Evolutionary conservation across 2,888 invertebrate genomes (phyloP).

Genomic region (Kryphioiulus occultus): DNA sequence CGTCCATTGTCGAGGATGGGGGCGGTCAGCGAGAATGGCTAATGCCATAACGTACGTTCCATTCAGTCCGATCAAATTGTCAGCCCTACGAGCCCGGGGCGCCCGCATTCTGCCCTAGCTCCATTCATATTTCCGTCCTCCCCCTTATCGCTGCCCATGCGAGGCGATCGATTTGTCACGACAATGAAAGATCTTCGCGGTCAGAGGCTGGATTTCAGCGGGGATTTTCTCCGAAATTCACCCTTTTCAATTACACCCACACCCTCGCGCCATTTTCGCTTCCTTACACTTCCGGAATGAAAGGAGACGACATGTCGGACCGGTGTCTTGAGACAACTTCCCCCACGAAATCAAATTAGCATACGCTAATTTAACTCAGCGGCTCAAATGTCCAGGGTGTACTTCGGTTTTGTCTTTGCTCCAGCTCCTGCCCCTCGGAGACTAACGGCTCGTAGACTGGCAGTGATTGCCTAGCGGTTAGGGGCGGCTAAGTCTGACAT

Average conservation of each 20-base stretch:
- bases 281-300: no score
- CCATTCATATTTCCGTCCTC: background rate
- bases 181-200: background rate
- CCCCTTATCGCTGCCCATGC: background rate
- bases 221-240: background rate
- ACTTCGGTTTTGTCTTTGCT: no score
- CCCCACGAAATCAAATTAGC: no score
- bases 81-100: background rate
- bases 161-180: background rate
- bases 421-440: no score
- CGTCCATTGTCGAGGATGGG: background rate
- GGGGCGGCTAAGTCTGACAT: no score
- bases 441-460: no score
- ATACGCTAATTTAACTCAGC: no score
- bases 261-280: no score
- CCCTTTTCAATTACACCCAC: background rate
- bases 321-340: no score
- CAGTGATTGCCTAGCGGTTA: no score
- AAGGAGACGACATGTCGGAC: no score
- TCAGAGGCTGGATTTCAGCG: background rate
- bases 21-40: background rate
- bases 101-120: background rate
- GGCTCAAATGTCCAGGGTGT: no score
- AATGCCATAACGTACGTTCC: background rate
- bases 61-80: constrained; percentile 7